These are phyloP conservation scores for Lepus americanus DNA, from an alignment of 2,113 vertebrate species.

Conservation along the genomic window DNA sequence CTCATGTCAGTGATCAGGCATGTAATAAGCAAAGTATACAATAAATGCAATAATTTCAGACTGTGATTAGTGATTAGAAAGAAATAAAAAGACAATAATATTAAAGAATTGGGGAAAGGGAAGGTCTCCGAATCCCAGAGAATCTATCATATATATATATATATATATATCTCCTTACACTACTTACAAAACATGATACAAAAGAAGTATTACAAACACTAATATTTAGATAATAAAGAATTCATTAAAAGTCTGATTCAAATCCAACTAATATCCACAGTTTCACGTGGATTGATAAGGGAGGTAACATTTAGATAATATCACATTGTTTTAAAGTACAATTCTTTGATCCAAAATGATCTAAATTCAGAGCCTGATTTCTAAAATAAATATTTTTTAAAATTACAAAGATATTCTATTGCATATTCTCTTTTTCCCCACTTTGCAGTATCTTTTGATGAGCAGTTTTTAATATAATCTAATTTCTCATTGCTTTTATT, in stretches of 20 bases:
- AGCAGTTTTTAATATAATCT: not conserved
- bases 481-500: not conserved
- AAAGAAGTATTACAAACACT: not conserved
- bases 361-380: slow-evolving; percentile 56
- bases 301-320: slow-evolving; percentile 34
- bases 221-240: slow-evolving; percentile 29
- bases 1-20: not conserved
- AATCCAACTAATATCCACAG: slow-evolving; percentile 8
- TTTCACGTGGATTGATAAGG: slow-evolving; percentile 42
- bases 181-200: not conserved
- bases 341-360: slow-evolving; percentile 47
- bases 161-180: not conserved
- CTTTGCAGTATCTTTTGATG: not conserved
- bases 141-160: not conserved
- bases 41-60: slow-evolving; percentile 50
- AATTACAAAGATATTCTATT: not conserved
- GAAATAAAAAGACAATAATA: not conserved
- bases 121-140: not conserved
- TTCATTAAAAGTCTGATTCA: slow-evolving; percentile 28
- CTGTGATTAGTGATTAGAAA: slow-evolving; percentile 19
- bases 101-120: not conserved
- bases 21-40: slow-evolving; percentile 1
- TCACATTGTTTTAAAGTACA: slow-evolving; percentile 31
- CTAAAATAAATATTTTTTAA: too few species aligned
- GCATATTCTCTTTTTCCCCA: not conserved